phyloP scores from a whole-genome alignment of 2,888 invertebrate species.

The Drosophila trichaetosa region DNA sequence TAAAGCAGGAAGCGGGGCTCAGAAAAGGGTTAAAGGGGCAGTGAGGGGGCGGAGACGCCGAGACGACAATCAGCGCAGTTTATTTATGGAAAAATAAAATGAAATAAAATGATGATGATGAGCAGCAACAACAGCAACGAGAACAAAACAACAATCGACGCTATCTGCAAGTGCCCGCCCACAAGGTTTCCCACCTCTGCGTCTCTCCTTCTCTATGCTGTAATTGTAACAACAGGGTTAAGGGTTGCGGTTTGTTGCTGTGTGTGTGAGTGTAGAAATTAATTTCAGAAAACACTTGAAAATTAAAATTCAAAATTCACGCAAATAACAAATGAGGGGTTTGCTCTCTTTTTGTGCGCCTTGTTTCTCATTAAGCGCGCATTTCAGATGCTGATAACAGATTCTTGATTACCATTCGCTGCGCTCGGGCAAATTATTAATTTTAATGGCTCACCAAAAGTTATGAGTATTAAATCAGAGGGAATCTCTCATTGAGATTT shows the following conservation, averaged over 20 bases:
- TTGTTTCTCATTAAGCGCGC: conserved; percentile 54
- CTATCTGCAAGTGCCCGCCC: conserved; percentile 52
- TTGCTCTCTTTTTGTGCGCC: neutral
- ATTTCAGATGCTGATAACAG: conserved; percentile 66
- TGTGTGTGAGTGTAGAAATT: conserved; percentile 73
- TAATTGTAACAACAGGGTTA: conserved; percentile 46
- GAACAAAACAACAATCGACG: conserved; percentile 54
- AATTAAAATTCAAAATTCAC: conserved; percentile 80
- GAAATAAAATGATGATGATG: conserved; percentile 81
- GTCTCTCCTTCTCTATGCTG: neutral
- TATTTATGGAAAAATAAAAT: conserved; percentile 82
- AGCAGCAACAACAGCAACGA: conserved; percentile 50
- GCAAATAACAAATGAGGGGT: conserved; percentile 10
- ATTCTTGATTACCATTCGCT: conserved; percentile 57
- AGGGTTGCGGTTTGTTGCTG: conserved; percentile 60
- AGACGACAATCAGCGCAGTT: conserved; percentile 79
- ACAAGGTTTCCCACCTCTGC: conserved; percentile 9
- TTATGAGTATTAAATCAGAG: conserved; percentile 49
- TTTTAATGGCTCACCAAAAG: conserved; percentile 76
- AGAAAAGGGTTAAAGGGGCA: conserved; percentile 59
- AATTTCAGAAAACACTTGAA: conserved; percentile 81
- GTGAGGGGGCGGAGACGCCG: conserved; percentile 12
- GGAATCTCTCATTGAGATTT: conserved; percentile 7
- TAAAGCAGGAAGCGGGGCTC: conserved; percentile 9
- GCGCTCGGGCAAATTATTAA: conserved; percentile 79